Percentiles rank a stretch among this genome's conserved stretches.
Evolutionary conservation across 2,113 vertebrate genomes (phyloP).

Genomic region (Indicator maculatus): DNA sequence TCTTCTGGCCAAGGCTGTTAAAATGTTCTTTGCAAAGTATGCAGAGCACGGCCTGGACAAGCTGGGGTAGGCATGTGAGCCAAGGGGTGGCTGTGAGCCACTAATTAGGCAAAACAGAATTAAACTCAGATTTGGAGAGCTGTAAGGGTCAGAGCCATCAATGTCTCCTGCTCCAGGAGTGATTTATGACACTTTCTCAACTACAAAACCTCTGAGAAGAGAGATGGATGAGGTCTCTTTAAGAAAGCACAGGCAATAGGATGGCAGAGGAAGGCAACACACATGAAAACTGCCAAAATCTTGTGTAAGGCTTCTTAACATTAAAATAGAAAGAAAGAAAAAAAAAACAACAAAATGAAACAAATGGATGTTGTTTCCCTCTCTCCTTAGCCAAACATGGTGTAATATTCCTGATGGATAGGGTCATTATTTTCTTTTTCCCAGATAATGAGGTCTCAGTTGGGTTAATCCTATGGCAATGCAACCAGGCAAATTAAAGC

Average conservation of each 20-base stretch:
- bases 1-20: background rate
- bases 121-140: background rate
- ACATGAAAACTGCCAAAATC: background rate
- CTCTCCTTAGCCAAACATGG: background rate
- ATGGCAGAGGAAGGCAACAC: background rate
- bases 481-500: background rate
- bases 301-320: background rate
- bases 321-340: background rate
- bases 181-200: conserved; percentile 3
- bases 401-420: background rate
- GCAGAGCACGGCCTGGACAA: background rate
- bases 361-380: background rate
- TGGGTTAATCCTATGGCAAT: conserved; percentile 18
- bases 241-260: background rate
- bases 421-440: conserved; percentile 15
- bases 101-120: conserved; percentile 21
- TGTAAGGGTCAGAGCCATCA: background rate
- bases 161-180: background rate
- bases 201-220: conserved; percentile 8
- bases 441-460: conserved; percentile 4
- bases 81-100: background rate
- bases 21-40: background rate
- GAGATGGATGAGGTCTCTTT: background rate
- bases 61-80: background rate
- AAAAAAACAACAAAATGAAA: background rate